Base-by-base conservation (phyloP, 2,888 invertebrate species). In the Gastrophysa polygoni region DNA sequence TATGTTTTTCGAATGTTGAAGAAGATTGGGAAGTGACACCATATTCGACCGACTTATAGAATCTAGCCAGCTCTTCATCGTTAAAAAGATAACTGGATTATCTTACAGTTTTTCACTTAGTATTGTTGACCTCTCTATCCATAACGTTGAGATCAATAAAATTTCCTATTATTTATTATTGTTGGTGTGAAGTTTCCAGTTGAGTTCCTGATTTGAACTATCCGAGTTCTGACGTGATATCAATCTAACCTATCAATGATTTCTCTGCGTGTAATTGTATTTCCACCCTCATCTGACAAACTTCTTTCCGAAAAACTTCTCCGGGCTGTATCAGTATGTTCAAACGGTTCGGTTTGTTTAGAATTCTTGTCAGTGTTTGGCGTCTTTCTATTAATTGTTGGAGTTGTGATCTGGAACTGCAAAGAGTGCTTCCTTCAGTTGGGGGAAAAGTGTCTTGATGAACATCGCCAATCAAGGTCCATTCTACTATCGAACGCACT, bases 361-460 rank as follows among this genome's bases (percentile, higher is more conserved):
- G 77, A 75, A 80, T 80, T 80, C 80, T 75, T 71, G 78, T 79
- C 80, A 79, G 76, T 75, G 75, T 74, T 75, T 74, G 73, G 70
- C 76, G 77, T 77, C 78, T 79, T 79, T 77, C 79, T 80, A 79
- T 80, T 80, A 80, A 80, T 80, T 80, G 79, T 78, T 75, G 73
- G 73, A 77, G 78, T 78, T 79, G 78, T 80, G 79, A 80, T 79
- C 80, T 76, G 73, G 75, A 78, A 76, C 73, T 76, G 69, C 64
- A 69, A 68, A 67, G 69, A 72, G 70, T 70, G 72, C 70, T 71
- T 73, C 68, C 68, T 72, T 73, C 69, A 68, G 67, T 68, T 64
- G 72, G 72, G 74, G 69, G 66, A 71, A 75, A 77, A 77, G 77
- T 75, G 75, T 73, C 75, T 78, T 80, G 79, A 81, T 80, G 81